Evolutionary conservation across 2,888 invertebrate genomes (phyloP).

Genomic region (Standfussiana lucernea): DNA sequence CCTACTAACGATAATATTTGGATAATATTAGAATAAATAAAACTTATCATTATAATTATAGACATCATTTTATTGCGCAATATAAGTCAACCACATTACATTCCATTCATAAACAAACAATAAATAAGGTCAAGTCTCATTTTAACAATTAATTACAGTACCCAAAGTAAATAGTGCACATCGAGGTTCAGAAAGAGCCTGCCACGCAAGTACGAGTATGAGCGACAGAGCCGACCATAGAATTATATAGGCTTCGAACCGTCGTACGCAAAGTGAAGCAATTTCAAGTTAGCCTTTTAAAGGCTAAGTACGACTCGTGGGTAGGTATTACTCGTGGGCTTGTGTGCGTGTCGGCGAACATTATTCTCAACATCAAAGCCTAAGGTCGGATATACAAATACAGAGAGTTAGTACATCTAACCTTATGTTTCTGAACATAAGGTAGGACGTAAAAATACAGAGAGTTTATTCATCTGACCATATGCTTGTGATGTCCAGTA

Average conservation of each 20-base stretch:
- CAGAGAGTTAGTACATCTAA: no score
- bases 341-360: neutral
- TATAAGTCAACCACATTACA: slow-evolving; percentile 27
- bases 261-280: neutral
- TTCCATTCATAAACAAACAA: slow-evolving; percentile 27
- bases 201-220: slow-evolving; percentile 3
- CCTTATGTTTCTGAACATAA: no score
- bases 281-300: neutral
- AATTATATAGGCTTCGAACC: neutral
- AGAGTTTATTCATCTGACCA: no score
- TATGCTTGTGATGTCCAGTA: no score
- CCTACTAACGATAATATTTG: neutral
- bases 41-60: slow-evolving; percentile 6
- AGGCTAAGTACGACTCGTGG: neutral
- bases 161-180: neutral
- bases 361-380: no score
- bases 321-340: neutral
- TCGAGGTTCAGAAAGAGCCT: neutral
- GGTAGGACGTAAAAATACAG: no score
- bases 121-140: slow-evolving; percentile 28
- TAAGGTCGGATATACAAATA: no score
- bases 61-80: slow-evolving; percentile 55
- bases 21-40: slow-evolving; percentile 23
- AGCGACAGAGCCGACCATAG: neutral
- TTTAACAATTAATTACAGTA: neutral